Evolutionary conservation across 2,888 invertebrate genomes (phyloP), one percentile per base, ranked within the genome.

Genomic region (Steinernema hermaphroditum): DNA sequence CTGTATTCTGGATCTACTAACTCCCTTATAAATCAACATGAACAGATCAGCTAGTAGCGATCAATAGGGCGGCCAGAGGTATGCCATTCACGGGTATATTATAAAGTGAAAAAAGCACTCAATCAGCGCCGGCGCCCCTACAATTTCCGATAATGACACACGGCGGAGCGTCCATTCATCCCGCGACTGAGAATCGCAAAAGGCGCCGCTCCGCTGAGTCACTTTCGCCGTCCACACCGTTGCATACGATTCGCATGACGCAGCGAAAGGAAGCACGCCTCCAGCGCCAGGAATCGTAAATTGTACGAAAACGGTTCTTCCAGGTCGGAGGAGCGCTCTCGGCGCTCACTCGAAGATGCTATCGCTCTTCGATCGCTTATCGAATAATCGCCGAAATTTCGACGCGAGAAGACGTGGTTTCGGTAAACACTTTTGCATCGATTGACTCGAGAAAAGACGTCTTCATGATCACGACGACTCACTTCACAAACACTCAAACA

Each of bases 361-460:
- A 54, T 54, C 54, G 22, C 54, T 22, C 22, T 54, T 16, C 6
- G 12, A 27, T 22, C 54, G 54, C 54, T 54, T 54, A 54, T 54
- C 54, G 54, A 54, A 54, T 54, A 54, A 54, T 54, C 54, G 54
- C 27, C 54, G 54, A 54, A 27, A 54, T 24, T 54, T 54, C 54
- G 54, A 54, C 54, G 54, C 27, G 54, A 54, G 27, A 22, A 54
- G n/a, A 6, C 27, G n/a, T 4, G 54, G 54, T 54, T 54, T 54
- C 54, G 24, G 54, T 24, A 54, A 54, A 54, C 54, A 54, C 6
- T 54, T 8, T 4, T 6, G 19, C 9, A 54, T 54, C 54, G 54
- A 54, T 54, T 24, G 54, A 14, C 27, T 27, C 24, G 22, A 54
- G 54, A 54, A 27, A n/a, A 6, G 46, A 37, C 37, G 37, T 37